Base-by-base conservation (phyloP, 2,797 vertebrate species). In the Chelonia mydas region DNA sequence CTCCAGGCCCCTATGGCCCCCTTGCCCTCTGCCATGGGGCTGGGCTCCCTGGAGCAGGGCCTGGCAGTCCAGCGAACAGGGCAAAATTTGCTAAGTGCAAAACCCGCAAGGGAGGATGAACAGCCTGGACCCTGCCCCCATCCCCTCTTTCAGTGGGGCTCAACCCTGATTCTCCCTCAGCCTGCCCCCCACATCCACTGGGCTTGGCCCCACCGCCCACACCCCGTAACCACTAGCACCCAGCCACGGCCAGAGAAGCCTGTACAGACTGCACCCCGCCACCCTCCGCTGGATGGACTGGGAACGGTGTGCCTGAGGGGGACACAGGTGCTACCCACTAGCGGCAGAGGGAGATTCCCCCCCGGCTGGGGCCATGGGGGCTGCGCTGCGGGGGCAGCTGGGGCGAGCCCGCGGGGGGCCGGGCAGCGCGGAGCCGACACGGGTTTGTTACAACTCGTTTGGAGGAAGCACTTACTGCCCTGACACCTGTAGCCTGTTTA, bases 381-480 rank as follows among this genome's bases (percentile, higher is more conserved):
- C 50, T 51, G 50, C 10, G 15, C 50, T 51, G 72, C 59, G 53
- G 77, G 80, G 92, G 86, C 77, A 37, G 87, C 88, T 33, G 11
- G 2, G 3, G 8, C 78, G 53, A 53, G 57, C 65, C 86, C 6
- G 3, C 54, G 3, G 3, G 2, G 7, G 0, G 45, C 15, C 21
- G 17, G 33, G 27, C 15, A n/a, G 2, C 1, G 25, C 76, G 61
- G 17, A 88, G 88, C 88, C 28, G 93, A 31, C 92, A 93, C 93
- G 49, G 90, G 94, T 96, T 97, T 97, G 96, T 95, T 96, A 95
- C 2, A 72, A 95, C 93, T 93, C 84, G 96, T 96, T 96, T 96
- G 91, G 96, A 96, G 96, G 94, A 97, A 96, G 96, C 95, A 97
- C 96, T 19, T 31, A 96, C 88, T 92, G 93, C 96, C 95, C 95